Base-by-base conservation (phyloP, 2,113 vertebrate species). In the Mionectes macconnelli region DNA sequence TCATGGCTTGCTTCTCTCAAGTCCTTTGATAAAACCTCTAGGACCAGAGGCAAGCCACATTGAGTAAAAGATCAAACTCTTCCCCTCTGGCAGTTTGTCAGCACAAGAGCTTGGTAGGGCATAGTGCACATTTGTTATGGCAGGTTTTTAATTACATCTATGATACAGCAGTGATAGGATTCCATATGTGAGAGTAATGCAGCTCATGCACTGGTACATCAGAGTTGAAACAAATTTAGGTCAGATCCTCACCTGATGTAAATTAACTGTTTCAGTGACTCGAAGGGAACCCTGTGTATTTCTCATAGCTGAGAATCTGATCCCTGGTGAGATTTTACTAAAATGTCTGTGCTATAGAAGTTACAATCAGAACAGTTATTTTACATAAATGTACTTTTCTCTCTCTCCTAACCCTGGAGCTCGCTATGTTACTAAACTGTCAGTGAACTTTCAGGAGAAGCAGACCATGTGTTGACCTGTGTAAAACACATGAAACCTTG, bases 71-170 rank as follows among this genome's bases (percentile, higher is more conserved):
- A 97, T 96, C 95, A 96, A 96, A 93, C 95, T 68, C 88, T 82
- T 70, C 63, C 84, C 91, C 68, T 93, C 93, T 76, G 90, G 95
- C 93, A 86, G 92, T 93, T 96, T 94, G 88, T 95, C 94, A 97
- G 63, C 57, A 37, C 49, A 27, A 92, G 87, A 90, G 87, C 88
- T 94, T 27, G 62, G 96, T n/a, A 76, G 94, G 93, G 95, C 95
- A 94, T 23, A 96, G 87, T 94, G 94, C 94, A 97, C 93, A 20
- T 97, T 97, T 97, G 96, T 91, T 97, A 93, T 96, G 95, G 94
- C 83, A 94, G 92, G 92, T 91, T 96, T 97, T 95, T 96, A 96
- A 94, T 94, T 84, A 59, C 70, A 35, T 93, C 89, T 96, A 93
- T 87, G 85, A 93, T 95, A 94, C 30, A 79, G 87, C 78, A 62